Conservation (phyloP, 2,113 vertebrate genomes). For the Brachyhypopomus gauderio region DNA sequence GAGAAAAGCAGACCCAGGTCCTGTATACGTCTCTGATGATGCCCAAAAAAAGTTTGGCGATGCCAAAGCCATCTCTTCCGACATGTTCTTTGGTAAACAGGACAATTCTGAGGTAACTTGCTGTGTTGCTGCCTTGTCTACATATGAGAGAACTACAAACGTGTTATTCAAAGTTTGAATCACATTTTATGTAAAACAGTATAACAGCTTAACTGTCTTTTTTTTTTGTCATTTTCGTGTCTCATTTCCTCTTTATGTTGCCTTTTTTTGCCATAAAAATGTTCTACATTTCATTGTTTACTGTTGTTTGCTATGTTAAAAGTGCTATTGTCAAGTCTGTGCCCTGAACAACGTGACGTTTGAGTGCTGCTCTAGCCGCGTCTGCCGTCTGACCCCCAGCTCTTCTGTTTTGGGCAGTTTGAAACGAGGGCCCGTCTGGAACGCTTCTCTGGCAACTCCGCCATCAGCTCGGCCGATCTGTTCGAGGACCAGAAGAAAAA, state of each 20-base stretch:
- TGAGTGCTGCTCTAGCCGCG: background rate
- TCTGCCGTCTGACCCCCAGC: background rate
- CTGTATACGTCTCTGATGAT: conserved; percentile 71
- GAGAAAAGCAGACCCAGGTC: conserved; percentile 79
- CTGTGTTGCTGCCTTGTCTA: background rate
- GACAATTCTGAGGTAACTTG: conserved; percentile 80
- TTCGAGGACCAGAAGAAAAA: conserved; percentile 91
- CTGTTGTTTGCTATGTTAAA: background rate
- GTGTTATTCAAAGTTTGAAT: background rate
- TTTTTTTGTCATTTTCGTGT: background rate
- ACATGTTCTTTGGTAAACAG: conserved; percentile 96
- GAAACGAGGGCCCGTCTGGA: conserved; percentile 88
- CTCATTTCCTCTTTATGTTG: too few species aligned
- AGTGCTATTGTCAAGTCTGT: background rate
- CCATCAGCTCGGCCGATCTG: conserved; percentile 92
- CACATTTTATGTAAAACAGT: too few species aligned
- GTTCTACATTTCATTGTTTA: background rate
- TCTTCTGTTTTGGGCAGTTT: conserved; percentile 72
- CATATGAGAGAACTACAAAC: too few species aligned
- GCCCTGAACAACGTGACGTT: background rate
- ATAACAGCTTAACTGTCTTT: too few species aligned
- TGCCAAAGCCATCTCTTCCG: conserved; percentile 91
- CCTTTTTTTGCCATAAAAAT: too few species aligned
- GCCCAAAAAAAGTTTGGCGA: conserved; percentile 92
- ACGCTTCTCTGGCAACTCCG: conserved; percentile 79